Conservation (phyloP, 2,113 vertebrate genomes). For the Peromyscus californicus region DNA sequence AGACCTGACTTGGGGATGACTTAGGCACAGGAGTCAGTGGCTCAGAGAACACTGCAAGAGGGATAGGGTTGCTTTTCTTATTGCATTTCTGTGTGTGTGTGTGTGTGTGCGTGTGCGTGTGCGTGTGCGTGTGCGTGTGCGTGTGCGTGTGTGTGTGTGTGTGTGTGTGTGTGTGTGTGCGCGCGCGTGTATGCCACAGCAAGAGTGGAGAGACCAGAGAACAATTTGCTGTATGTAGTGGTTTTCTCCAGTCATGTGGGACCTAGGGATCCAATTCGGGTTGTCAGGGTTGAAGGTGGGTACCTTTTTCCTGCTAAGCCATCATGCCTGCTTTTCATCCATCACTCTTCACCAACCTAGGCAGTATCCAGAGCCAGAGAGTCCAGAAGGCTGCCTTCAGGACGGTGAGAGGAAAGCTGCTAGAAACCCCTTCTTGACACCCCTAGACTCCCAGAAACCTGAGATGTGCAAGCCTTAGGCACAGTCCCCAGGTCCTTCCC, state of each 20-base stretch:
- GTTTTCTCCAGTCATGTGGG: not conserved
- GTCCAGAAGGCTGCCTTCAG: not conserved
- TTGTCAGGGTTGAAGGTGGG: not conserved
- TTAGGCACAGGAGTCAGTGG: not conserved
- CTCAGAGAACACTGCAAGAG: not conserved
- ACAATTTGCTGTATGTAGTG: too few species aligned
- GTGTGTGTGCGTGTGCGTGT: not conserved
- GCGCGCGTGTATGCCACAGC: not conserved
- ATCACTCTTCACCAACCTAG: constrained; percentile 40
- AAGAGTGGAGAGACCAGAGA: too few species aligned
- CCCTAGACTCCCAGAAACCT: not conserved
- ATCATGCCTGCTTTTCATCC: not conserved
- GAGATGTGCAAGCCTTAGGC: constrained; percentile 26
- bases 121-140: not conserved
- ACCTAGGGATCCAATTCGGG: not conserved
- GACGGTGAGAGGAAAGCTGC: not conserved
- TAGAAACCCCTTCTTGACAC: not conserved
- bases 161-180: not conserved
- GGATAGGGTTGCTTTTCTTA: not conserved
- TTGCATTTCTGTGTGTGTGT: not conserved
- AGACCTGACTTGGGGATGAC: not conserved
- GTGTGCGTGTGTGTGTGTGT: not conserved
- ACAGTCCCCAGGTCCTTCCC: constrained; percentile 54
- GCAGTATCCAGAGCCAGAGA: not conserved
- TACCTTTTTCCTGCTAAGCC: not conserved